These are phyloP conservation scores for Lycocerus yunnanus DNA, from an alignment of 2,888 invertebrate genomes.

Conservation along the genomic window DNA sequence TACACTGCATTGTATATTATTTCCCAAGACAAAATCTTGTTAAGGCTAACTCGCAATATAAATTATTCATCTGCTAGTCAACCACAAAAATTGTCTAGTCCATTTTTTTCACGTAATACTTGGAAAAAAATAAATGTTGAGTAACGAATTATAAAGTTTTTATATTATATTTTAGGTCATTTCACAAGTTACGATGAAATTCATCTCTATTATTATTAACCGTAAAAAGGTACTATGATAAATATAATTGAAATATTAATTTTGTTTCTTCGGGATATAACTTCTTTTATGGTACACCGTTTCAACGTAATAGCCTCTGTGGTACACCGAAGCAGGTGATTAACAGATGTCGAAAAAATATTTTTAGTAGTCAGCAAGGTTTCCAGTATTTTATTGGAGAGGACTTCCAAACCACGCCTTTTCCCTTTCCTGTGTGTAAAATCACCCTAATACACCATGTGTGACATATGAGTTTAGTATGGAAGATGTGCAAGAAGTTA, in stretches of 20 bases:
- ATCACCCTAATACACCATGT: constrained; percentile 41
- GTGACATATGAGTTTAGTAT: constrained; percentile 47
- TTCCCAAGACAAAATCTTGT: not conserved
- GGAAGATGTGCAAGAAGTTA: constrained; percentile 35
- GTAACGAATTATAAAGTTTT: not conserved
- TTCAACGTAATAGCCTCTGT: constrained; percentile 44
- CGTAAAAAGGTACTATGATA: not conserved
- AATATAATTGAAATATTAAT: not conserved
- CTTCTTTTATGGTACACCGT: constrained; percentile 13
- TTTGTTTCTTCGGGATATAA: not conserved
- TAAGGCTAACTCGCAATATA: not conserved
- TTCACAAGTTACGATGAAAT: not conserved
- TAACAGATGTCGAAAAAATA: constrained; percentile 51
- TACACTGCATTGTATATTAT: not conserved
- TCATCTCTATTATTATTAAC: not conserved
- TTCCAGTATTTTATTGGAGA: constrained; percentile 34
- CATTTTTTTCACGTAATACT: not conserved
- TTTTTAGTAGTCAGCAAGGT: constrained; percentile 40
- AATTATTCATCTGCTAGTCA: not conserved
- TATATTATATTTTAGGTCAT: not conserved
- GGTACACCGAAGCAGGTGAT: constrained; percentile 48
- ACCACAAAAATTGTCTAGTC: not conserved
- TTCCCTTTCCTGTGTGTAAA: constrained; percentile 24
- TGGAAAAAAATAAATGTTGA: not conserved
- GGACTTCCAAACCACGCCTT: constrained; percentile 28